phyloP scores from a whole-genome alignment of 1,140 invertebrate species.

The Sweltsa coloradensis region DNA sequence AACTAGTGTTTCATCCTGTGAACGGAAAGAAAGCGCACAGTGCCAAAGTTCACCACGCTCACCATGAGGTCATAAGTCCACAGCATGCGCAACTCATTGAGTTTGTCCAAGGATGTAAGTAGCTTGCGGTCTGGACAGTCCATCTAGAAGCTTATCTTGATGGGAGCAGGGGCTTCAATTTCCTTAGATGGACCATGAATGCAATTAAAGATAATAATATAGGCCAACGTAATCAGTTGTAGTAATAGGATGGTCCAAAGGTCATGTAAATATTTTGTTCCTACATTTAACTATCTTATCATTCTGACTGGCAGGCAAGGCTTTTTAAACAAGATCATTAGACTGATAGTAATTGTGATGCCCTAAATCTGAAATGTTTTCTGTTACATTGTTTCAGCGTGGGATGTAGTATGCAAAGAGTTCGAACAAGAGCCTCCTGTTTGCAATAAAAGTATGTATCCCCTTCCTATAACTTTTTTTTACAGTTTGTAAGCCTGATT shows the following conservation, averaged over 20 bases:
- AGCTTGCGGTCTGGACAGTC: too few relatives aligned
- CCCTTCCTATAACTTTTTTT: constrained; percentile 9
- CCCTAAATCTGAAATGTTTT: constrained; percentile 6
- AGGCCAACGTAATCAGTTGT: too few relatives aligned
- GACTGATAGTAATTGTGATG: neutral
- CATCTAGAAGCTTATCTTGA: neutral
- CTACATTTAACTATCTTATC: too few relatives aligned
- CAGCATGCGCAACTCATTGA: constrained; percentile 62
- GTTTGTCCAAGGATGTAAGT: constrained; percentile 59
- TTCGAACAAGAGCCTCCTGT: constrained; percentile 31
- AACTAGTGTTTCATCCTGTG: constrained; percentile 51
- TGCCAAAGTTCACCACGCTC: constrained; percentile 40
- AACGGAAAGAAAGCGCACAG: constrained; percentile 55
- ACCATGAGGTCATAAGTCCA: constrained; percentile 51
- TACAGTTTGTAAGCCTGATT: too few relatives aligned
- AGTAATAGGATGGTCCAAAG: too few relatives aligned
- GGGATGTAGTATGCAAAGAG: constrained; percentile 37
- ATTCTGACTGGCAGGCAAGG: too few relatives aligned
- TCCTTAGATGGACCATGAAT: too few relatives aligned
- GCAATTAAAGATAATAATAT: too few relatives aligned
- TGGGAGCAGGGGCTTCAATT: too few relatives aligned
- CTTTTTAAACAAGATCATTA: too few relatives aligned
- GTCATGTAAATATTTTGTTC: too few relatives aligned
- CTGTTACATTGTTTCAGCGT: constrained; percentile 29
- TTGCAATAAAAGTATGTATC: constrained; percentile 4